Conservation (phyloP, 2,113 vertebrate genomes). For the Coregonus clupeaformis region DNA sequence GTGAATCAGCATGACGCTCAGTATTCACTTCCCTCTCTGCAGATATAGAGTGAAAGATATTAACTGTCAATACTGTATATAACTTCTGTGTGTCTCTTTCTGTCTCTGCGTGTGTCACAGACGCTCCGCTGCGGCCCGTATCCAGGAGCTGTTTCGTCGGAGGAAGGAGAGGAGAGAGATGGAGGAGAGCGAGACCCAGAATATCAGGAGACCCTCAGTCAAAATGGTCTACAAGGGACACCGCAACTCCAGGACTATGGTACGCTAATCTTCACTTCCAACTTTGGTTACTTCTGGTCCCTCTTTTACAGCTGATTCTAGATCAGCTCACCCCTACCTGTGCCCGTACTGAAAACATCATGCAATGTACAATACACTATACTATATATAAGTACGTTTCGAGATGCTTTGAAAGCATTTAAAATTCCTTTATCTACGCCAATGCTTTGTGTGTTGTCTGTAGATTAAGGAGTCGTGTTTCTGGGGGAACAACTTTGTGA, state of each 20-base stretch:
- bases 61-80: background rate
- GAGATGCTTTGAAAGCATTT: background rate
- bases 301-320: background rate
- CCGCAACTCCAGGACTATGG: conserved; percentile 98
- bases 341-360: background rate
- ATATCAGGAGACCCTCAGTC: conserved; percentile 88
- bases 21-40: background rate
- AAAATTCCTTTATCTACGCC: background rate
- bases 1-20: background rate
- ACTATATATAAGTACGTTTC: too few relatives aligned
- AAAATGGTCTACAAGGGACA: conserved; percentile 99
- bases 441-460: background rate
- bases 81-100: background rate
- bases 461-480: conserved; percentile 98
- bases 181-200: conserved; percentile 93
- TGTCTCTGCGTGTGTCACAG: conserved; percentile 55
- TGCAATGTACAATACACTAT: too few relatives aligned
- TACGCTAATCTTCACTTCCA: conserved; percentile 48
- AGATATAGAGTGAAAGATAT: background rate
- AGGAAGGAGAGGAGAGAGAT: conserved; percentile 96
- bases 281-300: background rate
- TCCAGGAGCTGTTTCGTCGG: conserved; percentile 95
- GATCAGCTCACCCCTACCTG: background rate
- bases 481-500: conserved; percentile 97
- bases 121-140: conserved; percentile 93